Evolutionary conservation across 1,140 invertebrate species (phyloP), one percentile per base, ranked within the genome.

Genomic region (Pseudomyrmex dendroicus): DNA sequence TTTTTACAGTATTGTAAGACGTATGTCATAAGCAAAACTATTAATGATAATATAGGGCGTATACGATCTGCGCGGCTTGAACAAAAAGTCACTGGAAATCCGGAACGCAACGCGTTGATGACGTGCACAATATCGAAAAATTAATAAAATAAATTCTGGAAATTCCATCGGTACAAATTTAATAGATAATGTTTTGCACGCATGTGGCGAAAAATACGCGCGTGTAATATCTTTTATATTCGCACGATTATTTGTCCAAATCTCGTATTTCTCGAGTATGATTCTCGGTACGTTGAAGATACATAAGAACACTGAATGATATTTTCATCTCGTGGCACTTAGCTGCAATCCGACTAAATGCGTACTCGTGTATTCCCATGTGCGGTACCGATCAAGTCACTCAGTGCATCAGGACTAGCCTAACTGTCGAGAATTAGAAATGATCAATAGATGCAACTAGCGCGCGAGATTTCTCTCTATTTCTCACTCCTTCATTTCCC

Each of bases 391-490:
- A 57, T 78, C 62, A 56, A 67, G 63, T 66, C 25, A 77, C 17
- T 17, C 25, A 25, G 52, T 20, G 50, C 63, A 67, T 56, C 74
- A 48, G 46, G 22, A 13, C 17, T 68, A 68, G 52, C 35, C 46
- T 78, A 78, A 78, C 74, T 78, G 10, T 68, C 74, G 74, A 68
- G 74, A 78, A 78, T 50, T 68, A 68, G 52, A 15, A 78, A 57
- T 78, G 63, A 78, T 78, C 63, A 35, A 78, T 78, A 63, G 35
- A 56, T 77, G 17, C 13, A 17, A 56, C 17, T 56, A 67, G 20
- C 17, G 46, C 62, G 20, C 20, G 2, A 25, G 35, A 13, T 15
- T 7, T 25, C 15, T 35, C n/a, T 76, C 54, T 15, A 2, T 25
- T 9, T 35, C 12, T 76, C 35, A 20, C 20, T 25, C 50, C 20